Base-by-base conservation (phyloP, 1,140 invertebrate genomes). In the Drosophila chauvacae region DNA sequence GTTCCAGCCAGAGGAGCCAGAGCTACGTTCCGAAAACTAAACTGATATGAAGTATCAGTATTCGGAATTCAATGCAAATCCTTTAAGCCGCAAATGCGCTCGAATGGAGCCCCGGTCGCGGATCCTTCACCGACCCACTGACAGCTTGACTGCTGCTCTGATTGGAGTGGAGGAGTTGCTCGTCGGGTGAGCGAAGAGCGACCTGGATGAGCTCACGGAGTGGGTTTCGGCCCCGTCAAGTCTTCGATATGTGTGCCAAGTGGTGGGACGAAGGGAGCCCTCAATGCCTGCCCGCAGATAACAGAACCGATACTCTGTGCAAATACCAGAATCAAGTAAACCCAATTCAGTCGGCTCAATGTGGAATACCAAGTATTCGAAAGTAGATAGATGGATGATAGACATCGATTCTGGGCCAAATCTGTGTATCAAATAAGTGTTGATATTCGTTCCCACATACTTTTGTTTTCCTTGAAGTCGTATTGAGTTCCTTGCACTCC, bases 21-120 rank as follows among this genome's bases (percentile, higher is more conserved):
- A 10, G n/a, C 26, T 16, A 50, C 47, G 47, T 50, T 28, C 14
- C 47, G 26, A 50, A 76, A 87, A 88, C 85, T 90, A 90, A 87
- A 87, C 84, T 90, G 85, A 84, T 84, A 88, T 87, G 84, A 74
- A 88, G 84, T 87, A 87, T 90, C 80, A 87, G 76, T 81, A 88
- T 84, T 88, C 84, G 60, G 84, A 80, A 81, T 84, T 87, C 84
- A 84, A 84, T 84, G 85, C 84, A 87, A 87, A 87, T 87, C 84
- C 80, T 90, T 84, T 87, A 88, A 87, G 84, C 85, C 72, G 72
- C 48, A 87, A 88, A 88, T 87, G 84, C 84, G 80, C 80, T 80
- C 50, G 64, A 58, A 63, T 62, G 63, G 63, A 65, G 44, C 48
- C 37, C 26, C 13, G n/a, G 7, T 33, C 68, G 28, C 64, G n/a